phyloP scores from a whole-genome alignment of 2,797 vertebrate genomes.

The Acomys russatus region DNA sequence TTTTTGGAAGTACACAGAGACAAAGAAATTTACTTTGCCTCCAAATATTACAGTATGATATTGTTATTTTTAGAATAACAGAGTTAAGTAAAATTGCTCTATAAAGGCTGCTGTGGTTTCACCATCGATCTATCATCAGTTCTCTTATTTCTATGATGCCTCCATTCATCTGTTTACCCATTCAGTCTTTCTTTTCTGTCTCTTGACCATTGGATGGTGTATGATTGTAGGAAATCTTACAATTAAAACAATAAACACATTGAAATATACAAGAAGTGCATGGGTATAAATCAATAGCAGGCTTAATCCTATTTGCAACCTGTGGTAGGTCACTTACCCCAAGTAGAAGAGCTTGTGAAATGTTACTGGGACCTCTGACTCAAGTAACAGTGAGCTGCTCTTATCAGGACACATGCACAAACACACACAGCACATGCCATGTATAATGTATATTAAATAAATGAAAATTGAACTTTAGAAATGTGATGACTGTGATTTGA shows the following conservation, averaged over 20 bases:
- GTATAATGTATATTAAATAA: background rate
- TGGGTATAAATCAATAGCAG: background rate
- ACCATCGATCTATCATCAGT: background rate
- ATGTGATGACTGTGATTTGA: no score
- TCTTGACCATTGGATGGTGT: background rate
- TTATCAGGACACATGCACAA: background rate
- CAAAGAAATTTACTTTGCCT: background rate
- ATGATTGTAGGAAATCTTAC: background rate
- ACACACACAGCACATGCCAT: no score
- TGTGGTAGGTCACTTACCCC: background rate
- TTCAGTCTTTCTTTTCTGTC: background rate
- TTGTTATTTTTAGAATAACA: background rate
- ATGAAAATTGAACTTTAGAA: background rate
- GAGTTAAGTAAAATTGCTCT: background rate
- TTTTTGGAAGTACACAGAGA: background rate
- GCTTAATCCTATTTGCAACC: background rate
- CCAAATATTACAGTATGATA: background rate
- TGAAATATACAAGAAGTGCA: background rate
- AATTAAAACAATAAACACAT: background rate
- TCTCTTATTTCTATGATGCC: background rate
- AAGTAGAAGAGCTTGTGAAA: background rate
- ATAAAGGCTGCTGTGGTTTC: background rate
- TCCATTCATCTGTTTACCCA: background rate
- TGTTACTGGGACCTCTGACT: background rate
- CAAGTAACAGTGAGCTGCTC: background rate